Evolutionary conservation across 2,888 invertebrate genomes (phyloP), one percentile per base, ranked within the genome.

Genomic region (Furcula furcula): DNA sequence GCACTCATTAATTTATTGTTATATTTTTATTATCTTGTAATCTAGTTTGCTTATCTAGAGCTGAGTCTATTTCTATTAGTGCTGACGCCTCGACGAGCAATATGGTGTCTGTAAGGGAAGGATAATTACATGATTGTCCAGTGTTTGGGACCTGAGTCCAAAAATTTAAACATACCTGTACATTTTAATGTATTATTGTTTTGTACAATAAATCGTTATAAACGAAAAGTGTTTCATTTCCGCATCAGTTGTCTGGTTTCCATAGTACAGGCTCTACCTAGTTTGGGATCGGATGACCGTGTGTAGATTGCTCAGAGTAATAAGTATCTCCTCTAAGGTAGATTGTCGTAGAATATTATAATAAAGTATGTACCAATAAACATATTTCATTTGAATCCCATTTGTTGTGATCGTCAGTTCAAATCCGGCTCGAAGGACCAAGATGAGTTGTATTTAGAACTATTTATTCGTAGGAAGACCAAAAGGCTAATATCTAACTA

Each of bases 101-200:
- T 76, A 85, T 85, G 87, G 82, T 81, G 87, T 88, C 88, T 87
- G 80, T 81, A 85, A 85, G 86, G 80, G 86, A 84, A 82, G 86
- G 88, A 83, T 83, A 83, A 70, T 65, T 75, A 78, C 65, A 78
- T 68, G 73, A 71, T 81, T 86, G 83, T 86, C 86, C 86, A 83
- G 77, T 81, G 84, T 88, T 88, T 85, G 86, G 87, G 86, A 84
- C 87, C 76, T 70, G 77, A 78, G 87, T 87, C 88, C 86, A 82
- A 80, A 81, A 84, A 79, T 80, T 84, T 80, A 86, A 87, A 88
- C 86, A 89, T 89, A 89, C 89, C 89, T 89, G 89, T 89, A 89
- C 88, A 89, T 89, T 89, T 89, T 88, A 89, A 89, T 89, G 89
- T 90, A 89, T 87, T 87, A 88, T 89, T 89, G 89, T 89, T 89